These are phyloP conservation scores for Torymus texanus DNA, from an alignment of 2,888 invertebrate genomes.

Conservation along the genomic window DNA sequence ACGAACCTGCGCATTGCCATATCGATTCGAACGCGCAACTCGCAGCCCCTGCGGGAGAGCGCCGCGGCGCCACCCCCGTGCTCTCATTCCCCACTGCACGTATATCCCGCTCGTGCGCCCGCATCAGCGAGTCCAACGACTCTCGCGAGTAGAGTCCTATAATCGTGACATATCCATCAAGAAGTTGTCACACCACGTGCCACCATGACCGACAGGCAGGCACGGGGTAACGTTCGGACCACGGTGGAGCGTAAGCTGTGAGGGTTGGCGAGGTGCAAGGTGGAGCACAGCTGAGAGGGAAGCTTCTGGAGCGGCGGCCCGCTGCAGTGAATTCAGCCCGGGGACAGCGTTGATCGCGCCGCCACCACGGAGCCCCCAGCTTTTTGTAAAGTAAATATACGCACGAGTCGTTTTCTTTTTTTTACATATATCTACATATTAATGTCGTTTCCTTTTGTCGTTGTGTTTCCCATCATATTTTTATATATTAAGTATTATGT, in stretches of 20 bases:
- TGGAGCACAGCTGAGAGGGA: background rate
- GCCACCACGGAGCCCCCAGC: slow-evolving; percentile 73
- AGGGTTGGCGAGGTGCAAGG: too few relatives aligned
- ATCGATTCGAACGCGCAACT: slow-evolving; percentile 74
- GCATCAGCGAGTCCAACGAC: too few relatives aligned
- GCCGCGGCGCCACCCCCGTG: background rate
- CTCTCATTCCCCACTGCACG: background rate
- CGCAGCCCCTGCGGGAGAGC: slow-evolving; percentile 14
- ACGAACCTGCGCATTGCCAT: slow-evolving; percentile 60
- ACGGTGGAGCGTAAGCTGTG: too few relatives aligned
- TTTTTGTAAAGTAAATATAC: slow-evolving; percentile 69
- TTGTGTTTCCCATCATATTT: too few relatives aligned
- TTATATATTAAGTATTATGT: background rate
- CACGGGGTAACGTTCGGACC: too few relatives aligned
- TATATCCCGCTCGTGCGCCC: background rate
- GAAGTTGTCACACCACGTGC: too few relatives aligned
- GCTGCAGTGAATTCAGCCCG: background rate
- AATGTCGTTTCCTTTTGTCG: too few relatives aligned
- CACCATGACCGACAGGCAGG: too few relatives aligned
- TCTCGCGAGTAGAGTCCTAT: too few relatives aligned
- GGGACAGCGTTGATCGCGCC: slow-evolving; percentile 47
- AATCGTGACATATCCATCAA: too few relatives aligned
- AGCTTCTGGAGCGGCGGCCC: slow-evolving; percentile 1
- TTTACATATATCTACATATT: too few relatives aligned
- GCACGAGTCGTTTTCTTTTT: too few relatives aligned